These are phyloP conservation scores for Colistium nudipinnis DNA, from an alignment of 2,113 vertebrate species.

Conservation along the genomic window DNA sequence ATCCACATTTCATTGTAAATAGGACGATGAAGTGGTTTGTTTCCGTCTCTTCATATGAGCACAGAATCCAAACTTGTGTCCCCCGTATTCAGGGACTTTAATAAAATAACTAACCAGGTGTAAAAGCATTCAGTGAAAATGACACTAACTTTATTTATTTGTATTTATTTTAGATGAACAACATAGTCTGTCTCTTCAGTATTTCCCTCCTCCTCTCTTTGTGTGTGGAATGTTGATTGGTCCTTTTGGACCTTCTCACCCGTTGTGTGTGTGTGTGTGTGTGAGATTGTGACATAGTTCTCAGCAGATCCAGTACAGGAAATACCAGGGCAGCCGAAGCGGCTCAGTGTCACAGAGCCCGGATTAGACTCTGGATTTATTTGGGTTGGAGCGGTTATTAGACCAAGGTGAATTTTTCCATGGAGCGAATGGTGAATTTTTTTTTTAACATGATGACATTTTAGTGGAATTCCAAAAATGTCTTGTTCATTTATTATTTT, in stretches of 20 bases:
- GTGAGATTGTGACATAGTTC: constrained; percentile 62
- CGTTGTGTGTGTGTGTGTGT: constrained; percentile 38
- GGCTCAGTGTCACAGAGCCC: constrained; percentile 49
- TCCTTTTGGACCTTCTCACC: constrained; percentile 9
- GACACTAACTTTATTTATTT: not conserved
- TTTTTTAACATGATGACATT: too few relatives aligned
- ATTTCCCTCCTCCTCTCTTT: not conserved
- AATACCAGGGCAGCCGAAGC: constrained; percentile 67
- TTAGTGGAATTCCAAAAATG: not conserved
- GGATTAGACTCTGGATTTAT: constrained; percentile 33
- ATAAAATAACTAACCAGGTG: too few relatives aligned
- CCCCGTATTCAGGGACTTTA: too few relatives aligned
- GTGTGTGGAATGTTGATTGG: not conserved
- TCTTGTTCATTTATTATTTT: too few relatives aligned
- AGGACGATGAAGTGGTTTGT: not conserved
- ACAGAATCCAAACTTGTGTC: too few relatives aligned
- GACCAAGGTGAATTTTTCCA: constrained; percentile 40
- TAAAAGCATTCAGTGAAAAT: too few relatives aligned
- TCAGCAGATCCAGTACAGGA: constrained; percentile 68
- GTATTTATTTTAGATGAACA: not conserved
- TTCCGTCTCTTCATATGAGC: too few relatives aligned
- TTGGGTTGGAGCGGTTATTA: constrained; percentile 14
- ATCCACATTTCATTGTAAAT: not conserved
- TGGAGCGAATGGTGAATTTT: too few relatives aligned
- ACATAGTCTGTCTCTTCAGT: not conserved